These are phyloP conservation scores for Bombus sibiricus DNA, from an alignment of 1,140 invertebrate genomes.

Conservation along the genomic window DNA sequence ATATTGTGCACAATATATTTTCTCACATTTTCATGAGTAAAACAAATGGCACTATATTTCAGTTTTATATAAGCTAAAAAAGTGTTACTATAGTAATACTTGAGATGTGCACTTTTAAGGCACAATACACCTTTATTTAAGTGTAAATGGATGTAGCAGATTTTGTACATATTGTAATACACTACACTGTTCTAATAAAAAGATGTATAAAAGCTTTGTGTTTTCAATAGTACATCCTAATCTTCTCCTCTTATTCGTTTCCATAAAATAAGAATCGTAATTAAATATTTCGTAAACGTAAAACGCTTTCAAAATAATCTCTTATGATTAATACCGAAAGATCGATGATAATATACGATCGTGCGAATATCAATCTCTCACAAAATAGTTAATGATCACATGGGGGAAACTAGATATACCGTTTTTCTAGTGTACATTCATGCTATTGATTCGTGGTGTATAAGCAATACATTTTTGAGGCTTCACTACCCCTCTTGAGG, in stretches of 20 bases:
- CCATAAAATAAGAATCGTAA: background rate
- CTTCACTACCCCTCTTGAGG: constrained; percentile 78
- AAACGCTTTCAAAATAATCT: background rate
- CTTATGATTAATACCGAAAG: background rate
- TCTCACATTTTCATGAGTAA: constrained; percentile 10
- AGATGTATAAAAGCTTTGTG: constrained; percentile 8
- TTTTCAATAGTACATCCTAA: background rate
- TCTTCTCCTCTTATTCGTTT: background rate
- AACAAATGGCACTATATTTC: constrained; percentile 4
- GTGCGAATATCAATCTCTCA: background rate
- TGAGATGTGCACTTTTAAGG: constrained; percentile 36
- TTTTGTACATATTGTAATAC: constrained; percentile 71
- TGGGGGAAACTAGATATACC: constrained; percentile 60
- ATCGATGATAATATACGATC: background rate
- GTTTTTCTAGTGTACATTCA: constrained; percentile 57
- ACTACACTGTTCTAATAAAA: constrained; percentile 55
- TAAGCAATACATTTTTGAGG: constrained; percentile 80
- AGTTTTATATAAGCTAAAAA: constrained; percentile 2
- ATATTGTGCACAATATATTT: no score
- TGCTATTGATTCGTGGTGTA: constrained; percentile 79
- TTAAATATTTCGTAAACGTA: background rate
- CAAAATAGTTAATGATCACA: constrained; percentile 2
- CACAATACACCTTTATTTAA: constrained; percentile 51
- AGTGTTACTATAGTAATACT: constrained; percentile 5
- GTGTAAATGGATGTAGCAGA: constrained; percentile 32